Conservation (phyloP, 2,888 invertebrate genomes). For the Xestobium rufovillosum region DNA sequence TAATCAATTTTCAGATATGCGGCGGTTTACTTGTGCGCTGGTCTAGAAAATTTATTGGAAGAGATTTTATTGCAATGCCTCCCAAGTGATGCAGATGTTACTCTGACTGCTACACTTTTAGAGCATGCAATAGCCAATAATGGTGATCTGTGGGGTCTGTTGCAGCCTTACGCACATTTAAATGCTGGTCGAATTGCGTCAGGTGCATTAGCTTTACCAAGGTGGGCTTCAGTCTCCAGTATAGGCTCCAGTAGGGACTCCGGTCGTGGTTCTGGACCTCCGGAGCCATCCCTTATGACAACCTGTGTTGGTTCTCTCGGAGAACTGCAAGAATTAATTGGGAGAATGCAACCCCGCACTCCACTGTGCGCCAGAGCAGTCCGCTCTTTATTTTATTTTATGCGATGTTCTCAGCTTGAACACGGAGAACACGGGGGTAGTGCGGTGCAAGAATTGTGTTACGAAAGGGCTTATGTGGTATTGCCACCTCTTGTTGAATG, state of each 20-base stretch:
- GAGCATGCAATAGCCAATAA: constrained; percentile 81
- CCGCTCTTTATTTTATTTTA: constrained; percentile 80
- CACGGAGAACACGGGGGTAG: constrained; percentile 37
- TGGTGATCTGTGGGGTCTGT: constrained; percentile 81
- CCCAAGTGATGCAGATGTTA: constrained; percentile 52
- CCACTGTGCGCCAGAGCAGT: constrained; percentile 61
- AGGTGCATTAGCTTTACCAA: constrained; percentile 75
- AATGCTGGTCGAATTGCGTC: constrained; percentile 84
- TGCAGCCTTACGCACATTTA: constrained; percentile 85
- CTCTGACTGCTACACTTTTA: constrained; percentile 68
- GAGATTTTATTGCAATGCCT: constrained; percentile 71
- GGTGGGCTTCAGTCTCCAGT: constrained; percentile 56
- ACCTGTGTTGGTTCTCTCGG: constrained; percentile 81
- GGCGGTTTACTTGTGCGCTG: constrained; percentile 83
- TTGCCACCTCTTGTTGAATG: constrained; percentile 87
- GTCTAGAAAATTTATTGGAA: constrained; percentile 81
- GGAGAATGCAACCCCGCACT: constrained; percentile 49
- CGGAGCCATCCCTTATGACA: constrained; percentile 68
- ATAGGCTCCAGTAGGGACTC: constrained; percentile 45
- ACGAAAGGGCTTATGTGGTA: constrained; percentile 80
- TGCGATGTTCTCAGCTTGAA: constrained; percentile 78
- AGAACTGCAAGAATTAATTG: constrained; percentile 69
- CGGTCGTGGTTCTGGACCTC: constrained; percentile 40
- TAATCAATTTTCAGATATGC: constrained; percentile 57
- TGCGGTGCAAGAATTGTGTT: constrained; percentile 59